Base-by-base conservation (phyloP, 2,888 invertebrate species). In the Tillus elongatus region DNA sequence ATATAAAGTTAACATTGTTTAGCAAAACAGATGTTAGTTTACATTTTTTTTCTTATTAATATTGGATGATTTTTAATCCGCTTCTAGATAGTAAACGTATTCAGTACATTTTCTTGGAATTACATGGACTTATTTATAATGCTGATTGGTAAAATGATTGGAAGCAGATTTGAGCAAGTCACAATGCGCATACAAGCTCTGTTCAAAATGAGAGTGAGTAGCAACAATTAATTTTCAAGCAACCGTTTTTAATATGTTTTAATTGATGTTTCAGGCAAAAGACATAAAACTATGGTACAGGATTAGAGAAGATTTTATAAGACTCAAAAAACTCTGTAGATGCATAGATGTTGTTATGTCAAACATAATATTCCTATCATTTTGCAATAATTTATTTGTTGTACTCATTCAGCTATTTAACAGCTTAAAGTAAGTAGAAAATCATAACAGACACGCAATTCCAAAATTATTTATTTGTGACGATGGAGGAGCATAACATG, bases 101-200 rank as follows among this genome's bases (percentile, higher is more conserved):
- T 34, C 11, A 38, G 38, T 16, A 38, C 38, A n/a, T 33, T 38
- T 14, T 30, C 34, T 10, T 38, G 38, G 38, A 38, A 38, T 12
- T 38, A 34, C 33, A 38, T 38, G 38, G 38, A 38, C 27, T 29
- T 34, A 15, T 38, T 38, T 14, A 34, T 38, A 4, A 34, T 38
- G 33, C 15, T 34, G 19, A 34, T 38, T 11, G 33, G 38, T 15
- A 27, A 15, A 8, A 14, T 15, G 2, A 10, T 38, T 10, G 33
- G 33, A 4, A 27, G 14, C 15, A 24, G 33, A 27, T 34, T 38
- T 34, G 12, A 38, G 9, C 38, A 38, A 38, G 13, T 38, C 10
- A 24, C 16, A n/a, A n/a, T 9, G 1, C 11, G 33, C 3, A 31
- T 31, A 15, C 6, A 12, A 2, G 30, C 16, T n/a, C n/a, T n/a